Conservation (phyloP, 2,797 vertebrate species). For the Phaenicophaeus curvirostris region DNA sequence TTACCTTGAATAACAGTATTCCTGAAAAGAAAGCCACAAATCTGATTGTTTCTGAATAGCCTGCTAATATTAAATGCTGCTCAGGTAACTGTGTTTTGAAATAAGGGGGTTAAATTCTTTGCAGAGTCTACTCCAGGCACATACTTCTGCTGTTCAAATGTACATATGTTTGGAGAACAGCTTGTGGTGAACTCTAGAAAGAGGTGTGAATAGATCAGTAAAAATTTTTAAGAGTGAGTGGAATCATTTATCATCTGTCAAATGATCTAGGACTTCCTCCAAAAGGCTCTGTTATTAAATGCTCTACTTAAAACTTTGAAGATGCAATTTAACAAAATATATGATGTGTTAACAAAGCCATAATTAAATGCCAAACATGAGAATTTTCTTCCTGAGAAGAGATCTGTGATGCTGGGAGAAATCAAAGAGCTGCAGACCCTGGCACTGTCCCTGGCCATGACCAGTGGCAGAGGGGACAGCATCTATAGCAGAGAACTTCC, state of each 20-base stretch:
- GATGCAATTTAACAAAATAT: neutral
- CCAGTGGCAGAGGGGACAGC: neutral
- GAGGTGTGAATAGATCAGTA: neutral
- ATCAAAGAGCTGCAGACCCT: accelerated
- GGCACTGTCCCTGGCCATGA: accelerated
- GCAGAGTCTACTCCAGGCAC: neutral
- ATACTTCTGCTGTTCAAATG: neutral
- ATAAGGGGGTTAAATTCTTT: neutral
- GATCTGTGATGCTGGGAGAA: neutral
- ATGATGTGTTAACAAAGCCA: neutral
- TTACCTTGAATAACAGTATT: neutral
- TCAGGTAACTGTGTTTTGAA: neutral
- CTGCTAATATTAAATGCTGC: neutral
- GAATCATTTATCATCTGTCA: neutral
- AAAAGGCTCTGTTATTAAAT: neutral
- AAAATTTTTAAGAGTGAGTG: neutral
- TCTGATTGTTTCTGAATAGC: neutral
- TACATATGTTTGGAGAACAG: neutral
- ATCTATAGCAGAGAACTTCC: neutral
- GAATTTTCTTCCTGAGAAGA: neutral
- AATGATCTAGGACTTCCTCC: neutral
- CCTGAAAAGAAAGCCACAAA: neutral
- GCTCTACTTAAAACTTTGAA: neutral
- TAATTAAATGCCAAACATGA: neutral
- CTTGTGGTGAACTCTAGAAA: neutral